Evolutionary conservation across 2,888 invertebrate genomes (phyloP).

Genomic region (Trichopoda pennipes): DNA sequence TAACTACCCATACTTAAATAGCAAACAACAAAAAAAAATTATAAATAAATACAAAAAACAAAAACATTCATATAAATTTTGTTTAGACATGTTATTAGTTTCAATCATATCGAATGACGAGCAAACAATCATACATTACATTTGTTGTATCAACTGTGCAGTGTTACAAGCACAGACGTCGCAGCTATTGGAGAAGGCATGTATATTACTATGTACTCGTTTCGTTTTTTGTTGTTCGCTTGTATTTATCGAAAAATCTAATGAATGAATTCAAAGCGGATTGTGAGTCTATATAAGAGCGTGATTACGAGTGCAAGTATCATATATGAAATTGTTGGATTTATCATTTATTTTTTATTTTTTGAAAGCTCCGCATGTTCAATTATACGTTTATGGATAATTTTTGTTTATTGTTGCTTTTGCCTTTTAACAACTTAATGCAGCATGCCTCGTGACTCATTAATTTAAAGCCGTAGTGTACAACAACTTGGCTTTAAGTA

Average conservation of each 20-base stretch:
- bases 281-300: conserved; percentile 11
- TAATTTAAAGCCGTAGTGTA: neutral
- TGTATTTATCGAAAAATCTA: conserved; percentile 31
- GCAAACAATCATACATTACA: conserved; percentile 11
- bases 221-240: neutral
- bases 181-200: conserved; percentile 38
- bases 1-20: conserved; percentile 32
- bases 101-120: conserved; percentile 44
- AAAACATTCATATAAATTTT: conserved; percentile 30
- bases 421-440: conserved; percentile 22
- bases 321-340: conserved; percentile 38
- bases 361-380: conserved; percentile 1
- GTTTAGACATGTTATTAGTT: conserved; percentile 62
- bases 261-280: conserved; percentile 46
- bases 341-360: conserved; percentile 15
- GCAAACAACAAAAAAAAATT: too few species aligned
- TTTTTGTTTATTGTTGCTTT: conserved; percentile 2
- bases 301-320: conserved; percentile 23
- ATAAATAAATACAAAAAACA: neutral
- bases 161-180: conserved; percentile 39
- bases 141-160: neutral
- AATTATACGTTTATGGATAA: conserved; percentile 39
- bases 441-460: conserved; percentile 37
- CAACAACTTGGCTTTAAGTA: neutral
- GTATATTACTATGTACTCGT: neutral